Conservation (phyloP, 2,888 invertebrate species). For the Eupithecia vulgata region DNA sequence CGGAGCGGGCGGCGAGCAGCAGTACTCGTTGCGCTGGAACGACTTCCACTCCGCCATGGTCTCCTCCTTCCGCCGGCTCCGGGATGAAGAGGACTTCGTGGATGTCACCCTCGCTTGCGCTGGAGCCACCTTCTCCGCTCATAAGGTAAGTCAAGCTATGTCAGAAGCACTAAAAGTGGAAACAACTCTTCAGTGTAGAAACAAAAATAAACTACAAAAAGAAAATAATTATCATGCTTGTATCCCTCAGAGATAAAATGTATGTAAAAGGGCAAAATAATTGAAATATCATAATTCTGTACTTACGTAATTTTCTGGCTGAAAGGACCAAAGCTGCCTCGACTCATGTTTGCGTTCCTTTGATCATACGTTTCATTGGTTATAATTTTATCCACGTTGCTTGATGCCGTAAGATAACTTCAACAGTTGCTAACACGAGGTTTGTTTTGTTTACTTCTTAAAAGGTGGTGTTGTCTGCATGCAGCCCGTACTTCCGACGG, state of each 20-base stretch:
- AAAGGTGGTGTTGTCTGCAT: constrained; percentile 92
- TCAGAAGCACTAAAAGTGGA: background rate
- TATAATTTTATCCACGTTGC: constrained; percentile 7
- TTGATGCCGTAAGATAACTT: constrained; percentile 1
- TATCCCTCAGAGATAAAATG: no score
- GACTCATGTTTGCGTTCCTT: constrained; percentile 8
- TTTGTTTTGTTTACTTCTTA: constrained; percentile 7
- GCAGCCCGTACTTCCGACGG: constrained; percentile 95
- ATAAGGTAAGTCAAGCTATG: constrained; percentile 84
- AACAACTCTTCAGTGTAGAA: background rate
- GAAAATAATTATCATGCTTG: no score
- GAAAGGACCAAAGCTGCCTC: constrained; percentile 12
- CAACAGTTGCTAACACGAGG: background rate
- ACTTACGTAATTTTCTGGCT: constrained; percentile 18
- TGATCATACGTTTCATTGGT: constrained; percentile 23
- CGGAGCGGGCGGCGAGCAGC: constrained; percentile 86
- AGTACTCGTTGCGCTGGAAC: constrained; percentile 97
- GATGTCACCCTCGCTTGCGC: constrained; percentile 97
- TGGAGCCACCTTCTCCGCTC: constrained; percentile 94
- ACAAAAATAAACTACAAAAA: background rate
- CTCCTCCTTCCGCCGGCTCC: constrained; percentile 93
- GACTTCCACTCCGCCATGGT: constrained; percentile 96
- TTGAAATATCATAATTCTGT: background rate
- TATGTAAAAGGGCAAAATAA: background rate
- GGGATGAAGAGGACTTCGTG: constrained; percentile 96